Base-by-base conservation (phyloP, 30 jellyfish, hydroid and myxozoan species). In the Hydractinia symbiolongicarpus region DNA sequence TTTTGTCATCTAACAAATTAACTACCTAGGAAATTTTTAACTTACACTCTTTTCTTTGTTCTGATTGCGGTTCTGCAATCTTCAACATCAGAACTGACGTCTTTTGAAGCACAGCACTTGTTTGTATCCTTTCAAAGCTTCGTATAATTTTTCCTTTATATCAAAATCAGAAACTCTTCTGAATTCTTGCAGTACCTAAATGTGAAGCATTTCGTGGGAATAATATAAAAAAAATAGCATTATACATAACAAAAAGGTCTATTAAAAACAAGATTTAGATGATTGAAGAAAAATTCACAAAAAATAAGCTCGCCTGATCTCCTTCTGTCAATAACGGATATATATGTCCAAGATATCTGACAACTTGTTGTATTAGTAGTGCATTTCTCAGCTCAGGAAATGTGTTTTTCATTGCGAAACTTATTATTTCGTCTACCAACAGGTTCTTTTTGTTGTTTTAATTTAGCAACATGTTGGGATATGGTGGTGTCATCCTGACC, bases 31-130 rank as follows among this genome's bases (percentile, higher is more conserved):
- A 30, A 30, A 30, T 30, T 30, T 30, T 30, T 30, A 30, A 58
- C 69, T 58, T 58, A 58, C 69, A 58, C 69, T 58, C 69, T 16
- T 58, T 58, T 16, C 69, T 58, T 16, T 58, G 69, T 58, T 30
- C 44, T 30, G 44, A 30, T 30, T 30, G 44, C 2, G 69, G 69
- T 58, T 58, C 69, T 58, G 69, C 15, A 13, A 58, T 58, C 15
- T 16, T 11, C 69, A 58, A 16, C 69, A 58, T 58, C 69, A 58
- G 2, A 58, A 11, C 19, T 58, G 15, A 11, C 15, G 69, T 58
- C 15, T 13, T 11, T 11, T 58, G 15, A 13, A 58, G 19, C 69
- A 58, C 19, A 0, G 15, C 19, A 58, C 17, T 13, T 16, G 69
- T 58, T 58, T 58, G 69, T 58, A 3, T 13, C 69, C 69, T 58